These are phyloP conservation scores for Drepanosiphum platanoidis DNA, from an alignment of 2,888 invertebrate species.

Conservation along the genomic window DNA sequence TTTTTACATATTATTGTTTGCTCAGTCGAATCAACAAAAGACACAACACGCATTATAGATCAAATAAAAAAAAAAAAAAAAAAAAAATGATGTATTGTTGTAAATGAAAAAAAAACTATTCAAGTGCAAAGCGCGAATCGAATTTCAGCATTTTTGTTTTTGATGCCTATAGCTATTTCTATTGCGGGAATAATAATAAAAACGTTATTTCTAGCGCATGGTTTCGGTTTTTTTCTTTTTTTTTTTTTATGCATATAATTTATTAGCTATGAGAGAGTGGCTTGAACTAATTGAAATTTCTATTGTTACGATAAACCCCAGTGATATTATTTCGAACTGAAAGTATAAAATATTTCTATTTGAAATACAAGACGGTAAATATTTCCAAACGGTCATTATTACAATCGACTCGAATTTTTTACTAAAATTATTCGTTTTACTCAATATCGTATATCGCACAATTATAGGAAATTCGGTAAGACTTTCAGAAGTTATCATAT, in stretches of 20 bases:
- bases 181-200: conserved; percentile 29
- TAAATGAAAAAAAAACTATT: conserved; percentile 12
- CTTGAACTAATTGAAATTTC: conserved; percentile 36
- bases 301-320: conserved; percentile 18
- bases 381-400: background rate
- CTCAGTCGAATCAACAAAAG: conserved; percentile 34
- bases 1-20: conserved; percentile 10
- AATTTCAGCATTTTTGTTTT: conserved; percentile 23
- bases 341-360: background rate
- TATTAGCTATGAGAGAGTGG: background rate
- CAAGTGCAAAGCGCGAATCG: conserved; percentile 8
- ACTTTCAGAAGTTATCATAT: too few relatives aligned
- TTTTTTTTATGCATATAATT: background rate
- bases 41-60: background rate
- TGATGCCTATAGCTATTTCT: conserved; percentile 28
- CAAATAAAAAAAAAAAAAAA: too few relatives aligned
- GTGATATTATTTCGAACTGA: conserved; percentile 7
- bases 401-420: background rate
- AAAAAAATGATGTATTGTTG: conserved; percentile 6
- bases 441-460: too few relatives aligned
- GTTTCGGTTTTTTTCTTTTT: conserved; percentile 6
- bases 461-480: too few relatives aligned
- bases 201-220: conserved; percentile 32
- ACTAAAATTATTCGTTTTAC: background rate
- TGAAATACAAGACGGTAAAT: background rate